Base-by-base conservation (phyloP, 2,797 vertebrate species). In the Phyllotis vaccarum region DNA sequence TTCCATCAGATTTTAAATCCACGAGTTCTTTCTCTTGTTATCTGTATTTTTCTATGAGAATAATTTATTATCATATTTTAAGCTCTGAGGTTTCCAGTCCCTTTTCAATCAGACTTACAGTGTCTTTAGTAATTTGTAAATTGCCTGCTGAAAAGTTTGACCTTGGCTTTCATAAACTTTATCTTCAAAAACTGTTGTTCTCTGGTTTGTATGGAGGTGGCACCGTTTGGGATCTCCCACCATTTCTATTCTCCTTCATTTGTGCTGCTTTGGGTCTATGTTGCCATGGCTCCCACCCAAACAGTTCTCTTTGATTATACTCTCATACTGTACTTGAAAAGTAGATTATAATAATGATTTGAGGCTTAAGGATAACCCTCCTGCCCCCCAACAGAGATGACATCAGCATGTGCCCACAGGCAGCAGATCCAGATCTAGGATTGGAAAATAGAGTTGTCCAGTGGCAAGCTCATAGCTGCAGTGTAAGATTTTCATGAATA, bases 61-160 rank as follows among this genome's bases (percentile, higher is more conserved):
- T 93, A 60, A 60, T n/a, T 68, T 78, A 31, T 60, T 79, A 27
- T 21, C 95, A 12, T 75, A 66, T 64, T 62, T 82, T 94, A 54
- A 86, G 43, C 34, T 43, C 27, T 89, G 60, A 5, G 31, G 5
- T 56, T 85, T 80, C 68, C 19, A 0, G 79, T 74, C 81, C n/a
- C 86, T 46, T 93, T 86, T 72, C 34, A 87, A 66, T 92, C 12
- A 60, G 46, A 95, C 46, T 37, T 27, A 5, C 22, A 68, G 17
- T 91, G 6, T 74, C 7, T 60, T 52, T 82, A 86, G 46, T 22
- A 81, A 58, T 46, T 70, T 56, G 87, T 22, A 6, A 70, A 27
- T 21, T 31, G 9, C 37, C 31, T 34, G 7, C 31, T 43, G 19
- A 91, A 75, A 70, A 31, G 5, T 60, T 49, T 62, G 60, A 11